Base-by-base conservation (phyloP, 2,113 vertebrate genomes). In the Callithrix jacchus region DNA sequence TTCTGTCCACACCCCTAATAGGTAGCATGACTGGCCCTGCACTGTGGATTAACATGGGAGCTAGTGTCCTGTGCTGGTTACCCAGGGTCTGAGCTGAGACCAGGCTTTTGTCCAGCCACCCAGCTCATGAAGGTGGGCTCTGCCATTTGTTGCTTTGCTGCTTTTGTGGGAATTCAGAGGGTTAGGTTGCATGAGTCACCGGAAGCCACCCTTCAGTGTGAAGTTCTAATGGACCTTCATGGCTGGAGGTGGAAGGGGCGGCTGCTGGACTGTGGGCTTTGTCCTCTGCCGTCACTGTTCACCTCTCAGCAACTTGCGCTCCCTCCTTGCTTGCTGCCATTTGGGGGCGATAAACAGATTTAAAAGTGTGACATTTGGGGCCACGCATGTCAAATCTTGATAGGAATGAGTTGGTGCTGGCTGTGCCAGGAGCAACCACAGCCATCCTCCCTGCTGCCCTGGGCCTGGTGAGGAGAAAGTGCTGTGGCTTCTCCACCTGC, bases 281-380 rank as follows among this genome's bases (percentile, higher is more conserved):
- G 47, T 40, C 2, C 47, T 66, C 73, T 1, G 47, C 21, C 0
- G 1, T 2, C 54, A 23, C n/a, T n/a, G 35, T 20, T 14, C 2
- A 8, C 35, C 45, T 35, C 40, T 40, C 20, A 17, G 73, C 40
- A 0, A 5, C 20, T 7, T 5, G 12, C 0, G 3, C 47, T 6
- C 1, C 16, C 35, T 23, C 42, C n/a, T n/a, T n/a, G n/a, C 52
- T 13, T 0, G 14, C 35, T 0, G 0, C 13, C 2, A 1, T 12
- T 30, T 18, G 0, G 1, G 10, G 3, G 32, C 25, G 4, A 5
- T 1, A 13, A 27, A 7, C 25, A 9, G 58, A 27, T 40, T 52
- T 61, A n/a, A 37, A 32, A 35, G 64, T 10, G 12, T 13, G 0
- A 14, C 0, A 8, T 61, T 40, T 4, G 10, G n/a, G 11, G 8